Evolutionary conservation across 2,888 invertebrate species (phyloP).

Genomic region (Pyrrhia umbra): DNA sequence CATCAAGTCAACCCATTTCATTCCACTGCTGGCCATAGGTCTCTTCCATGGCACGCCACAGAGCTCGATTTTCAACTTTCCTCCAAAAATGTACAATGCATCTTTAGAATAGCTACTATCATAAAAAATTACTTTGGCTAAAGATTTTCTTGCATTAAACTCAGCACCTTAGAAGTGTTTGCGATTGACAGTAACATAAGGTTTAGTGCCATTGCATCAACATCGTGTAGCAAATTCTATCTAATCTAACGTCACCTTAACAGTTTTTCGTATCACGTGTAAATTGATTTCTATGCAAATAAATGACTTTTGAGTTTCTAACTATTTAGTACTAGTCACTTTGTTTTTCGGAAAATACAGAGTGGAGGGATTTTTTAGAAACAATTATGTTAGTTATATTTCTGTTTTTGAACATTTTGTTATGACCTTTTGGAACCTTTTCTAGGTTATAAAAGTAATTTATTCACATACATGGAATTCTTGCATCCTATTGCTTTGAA

Average conservation of each 20-base stretch:
- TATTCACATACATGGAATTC: no score
- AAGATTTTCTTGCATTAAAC: slow-evolving; percentile 18
- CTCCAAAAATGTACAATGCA: no score
- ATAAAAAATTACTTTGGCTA: no score
- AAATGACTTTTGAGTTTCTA: neutral
- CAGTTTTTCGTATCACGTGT: slow-evolving; percentile 14
- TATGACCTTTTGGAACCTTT: neutral
- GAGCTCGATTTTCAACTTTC: no score
- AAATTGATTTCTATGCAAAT: slow-evolving; percentile 36
- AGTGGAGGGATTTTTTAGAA: neutral
- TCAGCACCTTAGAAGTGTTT: slow-evolving; percentile 2
- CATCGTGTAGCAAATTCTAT: slow-evolving; percentile 50
- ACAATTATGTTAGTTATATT: neutral
- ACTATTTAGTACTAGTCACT: no score
- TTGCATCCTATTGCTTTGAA: no score
- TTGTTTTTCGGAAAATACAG: neutral
- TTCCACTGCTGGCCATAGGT: no score
- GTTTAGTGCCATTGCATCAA: slow-evolving; percentile 40
- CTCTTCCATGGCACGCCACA: no score
- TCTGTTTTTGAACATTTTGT: neutral
- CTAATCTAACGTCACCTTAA: slow-evolving; percentile 28
- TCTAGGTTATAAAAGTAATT: no score
- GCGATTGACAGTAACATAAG: slow-evolving; percentile 28
- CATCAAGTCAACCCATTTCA: no score
- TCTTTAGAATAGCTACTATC: no score